phyloP scores from a whole-genome alignment of 2,888 invertebrate species.

The Chymomyza amoena region DNA sequence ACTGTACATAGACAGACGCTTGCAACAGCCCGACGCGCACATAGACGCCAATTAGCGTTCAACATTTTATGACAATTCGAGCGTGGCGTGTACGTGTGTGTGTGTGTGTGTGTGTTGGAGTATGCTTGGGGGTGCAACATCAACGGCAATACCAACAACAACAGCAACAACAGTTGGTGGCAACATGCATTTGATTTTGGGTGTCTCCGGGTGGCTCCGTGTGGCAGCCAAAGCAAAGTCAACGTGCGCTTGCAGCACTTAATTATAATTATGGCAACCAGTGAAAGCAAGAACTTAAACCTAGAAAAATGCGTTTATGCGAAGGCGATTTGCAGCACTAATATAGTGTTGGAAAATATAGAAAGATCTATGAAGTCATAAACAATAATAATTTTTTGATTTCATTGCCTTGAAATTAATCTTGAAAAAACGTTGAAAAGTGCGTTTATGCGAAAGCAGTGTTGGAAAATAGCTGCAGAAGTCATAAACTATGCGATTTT shows the following conservation, averaged over 20 bases:
- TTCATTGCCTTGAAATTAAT: too few relatives aligned
- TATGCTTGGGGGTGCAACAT: constrained; percentile 53
- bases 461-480: too few relatives aligned
- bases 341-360: too few relatives aligned
- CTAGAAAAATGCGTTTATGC: neutral
- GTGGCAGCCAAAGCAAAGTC: constrained; percentile 37
- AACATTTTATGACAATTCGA: constrained; percentile 74
- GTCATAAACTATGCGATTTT: too few relatives aligned
- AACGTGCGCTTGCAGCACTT: constrained; percentile 57
- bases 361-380: too few relatives aligned
- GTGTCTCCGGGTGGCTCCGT: constrained; percentile 33
- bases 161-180: constrained; percentile 17
- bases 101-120: neutral
- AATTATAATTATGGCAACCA: constrained; percentile 68
- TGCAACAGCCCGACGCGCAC: constrained; percentile 32
- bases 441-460: too few relatives aligned
- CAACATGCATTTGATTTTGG: constrained; percentile 25
- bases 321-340: neutral
- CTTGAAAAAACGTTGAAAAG: too few relatives aligned
- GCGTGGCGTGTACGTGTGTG: constrained; percentile 43
- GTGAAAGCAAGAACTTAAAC: neutral
- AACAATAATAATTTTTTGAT: too few relatives aligned
- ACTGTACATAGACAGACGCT: neutral
- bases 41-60: constrained; percentile 73
- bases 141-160: constrained; percentile 22